phyloP scores from a whole-genome alignment of 2,797 vertebrate species.

The Gymnopithys bicolor region DNA sequence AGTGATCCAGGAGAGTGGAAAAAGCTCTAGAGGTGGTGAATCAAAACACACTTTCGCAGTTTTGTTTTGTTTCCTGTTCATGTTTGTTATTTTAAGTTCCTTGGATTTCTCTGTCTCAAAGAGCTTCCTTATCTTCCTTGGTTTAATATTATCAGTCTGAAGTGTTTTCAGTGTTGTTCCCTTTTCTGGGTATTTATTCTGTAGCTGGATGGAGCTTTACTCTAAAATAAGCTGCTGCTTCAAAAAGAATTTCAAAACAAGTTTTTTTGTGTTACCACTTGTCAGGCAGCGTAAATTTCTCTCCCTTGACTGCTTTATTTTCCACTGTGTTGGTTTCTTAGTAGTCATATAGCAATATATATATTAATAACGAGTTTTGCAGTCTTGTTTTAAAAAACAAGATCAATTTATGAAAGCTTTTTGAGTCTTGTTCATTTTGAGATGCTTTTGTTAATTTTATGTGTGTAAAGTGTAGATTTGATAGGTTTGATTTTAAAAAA shows the following conservation, averaged over 20 bases:
- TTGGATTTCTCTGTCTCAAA: not conserved
- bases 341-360: not conserved
- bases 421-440: not conserved
- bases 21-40: slow-evolving; percentile 7
- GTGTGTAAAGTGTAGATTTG: not conserved
- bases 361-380: not conserved
- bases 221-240: not conserved
- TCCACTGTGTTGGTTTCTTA: not conserved
- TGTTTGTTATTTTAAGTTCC: slow-evolving; percentile 46
- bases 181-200: not conserved
- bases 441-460: not conserved
- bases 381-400: not conserved
- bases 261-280: not conserved
- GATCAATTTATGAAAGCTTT: not conserved
- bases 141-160: not conserved
- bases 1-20: slow-evolving; percentile 22
- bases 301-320: not conserved
- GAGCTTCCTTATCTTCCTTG: not conserved
- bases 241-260: not conserved
- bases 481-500: not conserved
- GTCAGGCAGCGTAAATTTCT: accelerated
- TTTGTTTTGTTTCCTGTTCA: slow-evolving; percentile 53
- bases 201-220: not conserved
- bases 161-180: not conserved
- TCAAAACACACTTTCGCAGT: slow-evolving; percentile 34